Conservation (phyloP, 2,888 invertebrate genomes). For the Noctua fimbriata region DNA sequence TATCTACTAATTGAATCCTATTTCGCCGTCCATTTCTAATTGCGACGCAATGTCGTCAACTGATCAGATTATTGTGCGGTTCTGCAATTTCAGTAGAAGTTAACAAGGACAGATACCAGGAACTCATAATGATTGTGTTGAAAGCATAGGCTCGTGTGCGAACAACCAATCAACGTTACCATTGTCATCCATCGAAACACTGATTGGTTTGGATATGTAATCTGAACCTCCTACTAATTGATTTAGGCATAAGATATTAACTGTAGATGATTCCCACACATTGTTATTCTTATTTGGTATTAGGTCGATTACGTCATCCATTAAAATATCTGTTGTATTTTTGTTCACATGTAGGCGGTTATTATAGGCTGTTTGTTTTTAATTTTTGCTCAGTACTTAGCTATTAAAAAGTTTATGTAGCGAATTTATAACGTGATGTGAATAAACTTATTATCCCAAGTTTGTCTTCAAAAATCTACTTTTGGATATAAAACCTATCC, state of each 20-base stretch:
- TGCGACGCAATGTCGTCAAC: background rate
- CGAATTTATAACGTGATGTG: conserved; percentile 10
- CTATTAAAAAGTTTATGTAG: background rate
- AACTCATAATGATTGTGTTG: conserved; percentile 14
- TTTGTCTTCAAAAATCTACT: conserved; percentile 15
- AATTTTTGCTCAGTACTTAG: background rate
- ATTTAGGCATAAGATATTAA: background rate
- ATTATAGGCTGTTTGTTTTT: background rate
- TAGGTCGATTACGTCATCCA: background rate
- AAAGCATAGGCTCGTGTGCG: background rate
- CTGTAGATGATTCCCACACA: background rate
- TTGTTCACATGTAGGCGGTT: background rate
- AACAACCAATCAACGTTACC: background rate
- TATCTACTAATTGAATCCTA: background rate
- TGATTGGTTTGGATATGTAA: conserved; percentile 10
- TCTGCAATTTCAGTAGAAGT: background rate
- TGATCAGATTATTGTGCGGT: background rate
- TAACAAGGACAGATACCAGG: conserved; percentile 20
- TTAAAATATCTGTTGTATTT: background rate
- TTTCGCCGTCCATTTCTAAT: conserved; percentile 2
- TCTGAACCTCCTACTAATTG: background rate
- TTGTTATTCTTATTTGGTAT: background rate
- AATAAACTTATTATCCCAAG: conserved; percentile 3
- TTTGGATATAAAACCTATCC: conserved; percentile 40
- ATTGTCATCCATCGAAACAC: background rate